Percentiles rank a stretch among this genome's conserved stretches.
phyloP scores from a whole-genome alignment of 1,140 invertebrate species.

The Drusus annulatus region DNA sequence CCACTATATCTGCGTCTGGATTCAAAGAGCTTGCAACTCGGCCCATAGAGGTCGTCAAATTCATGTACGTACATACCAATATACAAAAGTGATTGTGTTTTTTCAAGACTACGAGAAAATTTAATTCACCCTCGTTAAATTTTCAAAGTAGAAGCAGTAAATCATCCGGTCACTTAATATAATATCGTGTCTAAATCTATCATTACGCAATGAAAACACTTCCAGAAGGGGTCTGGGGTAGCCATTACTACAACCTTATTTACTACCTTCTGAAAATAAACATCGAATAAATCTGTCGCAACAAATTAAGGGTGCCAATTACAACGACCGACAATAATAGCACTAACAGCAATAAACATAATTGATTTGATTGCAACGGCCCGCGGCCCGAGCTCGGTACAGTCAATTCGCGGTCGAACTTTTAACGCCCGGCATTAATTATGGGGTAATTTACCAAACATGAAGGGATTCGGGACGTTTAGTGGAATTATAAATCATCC shows the following conservation, averaged over 20 bases:
- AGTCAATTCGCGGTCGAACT: conserved; percentile 19
- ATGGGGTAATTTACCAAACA: conserved; percentile 33
- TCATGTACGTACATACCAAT: too few species aligned
- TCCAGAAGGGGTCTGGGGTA: background rate
- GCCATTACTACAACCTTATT: background rate
- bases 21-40: too few species aligned
- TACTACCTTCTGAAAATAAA: background rate
- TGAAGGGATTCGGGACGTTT: conserved; percentile 34
- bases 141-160: background rate
- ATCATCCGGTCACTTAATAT: background rate
- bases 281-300: background rate
- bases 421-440: conserved; percentile 36
- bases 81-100: too few species aligned
- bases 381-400: background rate
- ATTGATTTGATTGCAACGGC: conserved; percentile 28
- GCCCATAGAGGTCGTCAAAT: too few species aligned
- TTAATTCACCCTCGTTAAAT: too few species aligned
- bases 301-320: background rate
- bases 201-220: background rate
- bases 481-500: conserved; percentile 38
- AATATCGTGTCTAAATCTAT: background rate
- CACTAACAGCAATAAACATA: background rate
- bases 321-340: background rate
- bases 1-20: too few species aligned
- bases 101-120: too few species aligned